Evolutionary conservation across 2,797 vertebrate species (phyloP).

Genomic region (Botia almorhae): DNA sequence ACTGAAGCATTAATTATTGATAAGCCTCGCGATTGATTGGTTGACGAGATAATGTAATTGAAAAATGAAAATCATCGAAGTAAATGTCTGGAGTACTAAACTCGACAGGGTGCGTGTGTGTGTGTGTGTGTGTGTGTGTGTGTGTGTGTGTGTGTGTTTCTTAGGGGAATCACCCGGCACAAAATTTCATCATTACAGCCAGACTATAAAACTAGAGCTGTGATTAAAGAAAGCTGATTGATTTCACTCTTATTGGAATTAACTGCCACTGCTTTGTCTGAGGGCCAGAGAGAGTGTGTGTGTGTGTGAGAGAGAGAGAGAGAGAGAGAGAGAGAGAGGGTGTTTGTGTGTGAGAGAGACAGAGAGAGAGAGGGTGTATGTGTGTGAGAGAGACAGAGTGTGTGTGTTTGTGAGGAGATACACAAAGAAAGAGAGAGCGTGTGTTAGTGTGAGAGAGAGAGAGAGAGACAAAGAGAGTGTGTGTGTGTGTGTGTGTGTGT

Average conservation of each 20-base stretch:
- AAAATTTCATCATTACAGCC: slow-evolving; percentile 82
- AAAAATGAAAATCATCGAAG: slow-evolving; percentile 84
- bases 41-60: slow-evolving; percentile 87
- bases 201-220: slow-evolving; percentile 83
- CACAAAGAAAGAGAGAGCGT: no score
- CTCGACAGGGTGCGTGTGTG: slow-evolving; percentile 52
- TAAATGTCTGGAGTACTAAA: slow-evolving; percentile 69
- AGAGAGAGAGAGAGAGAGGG: no score
- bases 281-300: slow-evolving; percentile 11
- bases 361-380: not conserved
- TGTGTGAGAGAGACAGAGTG: no score
- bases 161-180: slow-evolving; percentile 79
- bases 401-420: no score
- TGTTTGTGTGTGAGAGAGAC: not conserved
- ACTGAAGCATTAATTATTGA: slow-evolving; percentile 84
- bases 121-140: slow-evolving; percentile 53
- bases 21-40: slow-evolving; percentile 83
- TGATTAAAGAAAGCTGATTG: slow-evolving; percentile 86
- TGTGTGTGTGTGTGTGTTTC: slow-evolving; percentile 62
- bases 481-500: no score
- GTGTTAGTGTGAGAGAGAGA: no score
- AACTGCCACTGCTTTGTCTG: slow-evolving; percentile 71
- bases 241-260: slow-evolving; percentile 83
- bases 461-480: no score
- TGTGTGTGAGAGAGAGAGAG: not conserved